These are phyloP conservation scores for Panagrolaimus sp. DNA, from an alignment of 1,140 invertebrate species.

Conservation along the genomic window DNA sequence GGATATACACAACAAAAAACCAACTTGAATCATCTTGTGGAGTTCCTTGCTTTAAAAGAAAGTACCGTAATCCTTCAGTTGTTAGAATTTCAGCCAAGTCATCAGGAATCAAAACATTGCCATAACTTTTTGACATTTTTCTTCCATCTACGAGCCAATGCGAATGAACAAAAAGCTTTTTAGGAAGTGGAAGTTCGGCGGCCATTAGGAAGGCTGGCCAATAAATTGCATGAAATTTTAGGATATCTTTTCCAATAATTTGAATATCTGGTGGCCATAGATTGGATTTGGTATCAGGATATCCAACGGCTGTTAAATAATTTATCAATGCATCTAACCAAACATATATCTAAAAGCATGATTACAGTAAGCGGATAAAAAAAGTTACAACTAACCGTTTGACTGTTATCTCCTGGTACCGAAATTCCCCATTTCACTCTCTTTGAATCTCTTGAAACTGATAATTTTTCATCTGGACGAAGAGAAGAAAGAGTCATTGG, in stretches of 20 bases:
- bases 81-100: constrained; percentile 63
- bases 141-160: constrained; percentile 85
- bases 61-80: constrained; percentile 78
- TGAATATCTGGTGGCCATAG: constrained; percentile 81
- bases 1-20: constrained; percentile 57
- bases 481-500: too few species aligned
- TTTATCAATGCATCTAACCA: constrained; percentile 93
- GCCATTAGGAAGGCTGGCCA: constrained; percentile 96
- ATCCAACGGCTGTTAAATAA: constrained; percentile 80
- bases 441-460: constrained; percentile 74
- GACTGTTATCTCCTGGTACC: constrained; percentile 72
- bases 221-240: constrained; percentile 88
- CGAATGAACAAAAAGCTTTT: constrained; percentile 76
- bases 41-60: constrained; percentile 80
- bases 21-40: constrained; percentile 82
- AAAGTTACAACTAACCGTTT: constrained; percentile 62
- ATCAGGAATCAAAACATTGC: constrained; percentile 80
- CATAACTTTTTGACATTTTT: constrained; percentile 95
- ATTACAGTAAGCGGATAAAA: too few species aligned
- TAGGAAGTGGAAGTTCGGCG: neutral
- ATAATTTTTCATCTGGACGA: constrained; percentile 67
- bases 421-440: constrained; percentile 81
- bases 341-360: constrained; percentile 73
- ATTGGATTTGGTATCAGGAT: constrained; percentile 64
- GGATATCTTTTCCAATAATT: constrained; percentile 90